A percentile compares a stretch with the other conserved stretches of the same genome.
Evolutionary conservation across 2,113 vertebrate species (phyloP).

Genomic region (Nothoprocta pentlandii): DNA sequence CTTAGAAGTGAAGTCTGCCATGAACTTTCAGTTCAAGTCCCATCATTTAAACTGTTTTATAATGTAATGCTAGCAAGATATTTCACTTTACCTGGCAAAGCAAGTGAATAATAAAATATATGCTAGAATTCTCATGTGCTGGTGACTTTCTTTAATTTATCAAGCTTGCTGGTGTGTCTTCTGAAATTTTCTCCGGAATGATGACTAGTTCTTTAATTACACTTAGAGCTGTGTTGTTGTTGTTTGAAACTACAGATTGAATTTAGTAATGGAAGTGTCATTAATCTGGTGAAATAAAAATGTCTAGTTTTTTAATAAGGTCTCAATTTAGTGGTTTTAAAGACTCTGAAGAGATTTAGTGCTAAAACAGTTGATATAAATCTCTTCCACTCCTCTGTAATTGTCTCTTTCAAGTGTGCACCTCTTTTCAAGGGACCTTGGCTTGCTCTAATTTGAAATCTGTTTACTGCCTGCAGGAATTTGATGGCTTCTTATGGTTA

Average conservation of each 20-base stretch:
- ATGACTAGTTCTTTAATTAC: constrained; percentile 55
- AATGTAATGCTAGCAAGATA: background rate
- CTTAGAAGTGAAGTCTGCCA: background rate
- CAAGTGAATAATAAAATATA: background rate
- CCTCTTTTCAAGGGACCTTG: background rate
- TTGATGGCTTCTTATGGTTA: constrained; percentile 16
- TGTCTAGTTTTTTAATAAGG: constrained; percentile 42
- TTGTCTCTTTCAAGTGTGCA: constrained; percentile 28
- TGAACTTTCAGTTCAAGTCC: background rate
- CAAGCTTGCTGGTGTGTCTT: background rate
- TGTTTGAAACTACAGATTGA: constrained; percentile 39
- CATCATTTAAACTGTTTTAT: background rate
- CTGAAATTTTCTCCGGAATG: constrained; percentile 31
- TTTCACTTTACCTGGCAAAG: background rate
- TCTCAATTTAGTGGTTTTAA: constrained; percentile 57
- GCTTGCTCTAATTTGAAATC: constrained; percentile 29
- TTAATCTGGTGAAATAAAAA: constrained; percentile 66
- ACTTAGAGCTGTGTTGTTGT: constrained; percentile 14
- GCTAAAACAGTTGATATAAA: constrained; percentile 37
- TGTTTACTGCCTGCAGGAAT: constrained; percentile 31
- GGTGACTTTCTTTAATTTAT: constrained; percentile 19
- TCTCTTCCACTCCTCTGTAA: constrained; percentile 34
- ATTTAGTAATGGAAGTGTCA: constrained; percentile 39
- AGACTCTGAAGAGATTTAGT: constrained; percentile 33
- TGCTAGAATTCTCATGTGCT: background rate